A percentile compares a stretch with the other conserved stretches of the same genome.
These are phyloP conservation scores for Caenorhabditis wallacei DNA, from an alignment of 2,888 invertebrate species.

Conservation along the genomic window DNA sequence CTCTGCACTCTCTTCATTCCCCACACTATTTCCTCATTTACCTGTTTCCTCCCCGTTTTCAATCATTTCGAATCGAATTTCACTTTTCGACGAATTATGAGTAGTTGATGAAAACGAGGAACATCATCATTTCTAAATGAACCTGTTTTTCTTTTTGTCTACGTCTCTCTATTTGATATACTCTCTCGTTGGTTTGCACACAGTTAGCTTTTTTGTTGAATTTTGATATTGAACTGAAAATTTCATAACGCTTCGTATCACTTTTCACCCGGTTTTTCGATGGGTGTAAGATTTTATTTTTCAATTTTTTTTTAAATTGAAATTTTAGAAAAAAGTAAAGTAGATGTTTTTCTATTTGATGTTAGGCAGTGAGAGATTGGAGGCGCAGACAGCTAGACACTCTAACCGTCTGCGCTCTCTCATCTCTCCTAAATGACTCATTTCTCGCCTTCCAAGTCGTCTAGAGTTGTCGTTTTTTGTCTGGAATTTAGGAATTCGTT, in stretches of 20 bases:
- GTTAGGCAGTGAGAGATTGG: too few species aligned
- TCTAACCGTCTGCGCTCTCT: too few species aligned
- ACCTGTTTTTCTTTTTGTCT: conserved; percentile 32
- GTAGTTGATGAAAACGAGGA: background rate
- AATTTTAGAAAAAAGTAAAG: background rate
- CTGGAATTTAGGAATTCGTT: too few species aligned
- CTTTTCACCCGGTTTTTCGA: conserved; percentile 7
- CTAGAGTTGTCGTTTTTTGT: too few species aligned
- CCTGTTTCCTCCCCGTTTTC: conserved; percentile 1
- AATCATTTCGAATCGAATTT: conserved; percentile 30
- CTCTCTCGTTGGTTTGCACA: conserved; percentile 19
- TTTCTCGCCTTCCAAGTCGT: too few species aligned
- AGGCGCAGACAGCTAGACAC: too few species aligned
- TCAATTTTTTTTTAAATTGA: background rate
- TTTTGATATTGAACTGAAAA: background rate
- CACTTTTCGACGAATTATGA: conserved; percentile 31
- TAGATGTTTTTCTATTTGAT: background rate
- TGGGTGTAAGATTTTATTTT: background rate
- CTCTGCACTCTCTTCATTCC: background rate
- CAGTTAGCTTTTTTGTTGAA: background rate
- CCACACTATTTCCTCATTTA: background rate
- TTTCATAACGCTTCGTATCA: conserved; percentile 10
- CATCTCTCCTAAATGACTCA: too few species aligned
- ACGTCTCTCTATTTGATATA: conserved; percentile 16
- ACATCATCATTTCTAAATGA: conserved; percentile 24